Evolutionary conservation across 2,797 vertebrate genomes (phyloP).

Genomic region (Tangara arthus): DNA sequence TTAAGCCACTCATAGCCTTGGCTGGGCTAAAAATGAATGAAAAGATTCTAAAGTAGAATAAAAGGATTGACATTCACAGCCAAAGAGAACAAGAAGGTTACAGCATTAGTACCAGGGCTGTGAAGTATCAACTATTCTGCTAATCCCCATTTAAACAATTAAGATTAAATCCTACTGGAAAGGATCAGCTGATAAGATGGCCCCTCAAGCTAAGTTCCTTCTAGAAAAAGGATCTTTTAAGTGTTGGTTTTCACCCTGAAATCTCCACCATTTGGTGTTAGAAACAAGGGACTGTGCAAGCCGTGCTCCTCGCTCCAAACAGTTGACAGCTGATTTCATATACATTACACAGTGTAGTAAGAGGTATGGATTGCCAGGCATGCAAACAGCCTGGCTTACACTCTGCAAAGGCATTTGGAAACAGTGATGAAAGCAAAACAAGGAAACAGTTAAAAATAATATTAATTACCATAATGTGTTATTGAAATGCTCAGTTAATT

Average conservation of each 20-base stretch:
- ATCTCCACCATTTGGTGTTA: not conserved
- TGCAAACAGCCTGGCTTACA: not conserved
- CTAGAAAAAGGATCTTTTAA: not conserved
- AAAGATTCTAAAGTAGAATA: not conserved
- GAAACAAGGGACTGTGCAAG: not conserved
- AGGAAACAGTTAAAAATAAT: not conserved
- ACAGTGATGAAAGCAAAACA: not conserved
- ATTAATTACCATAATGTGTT: not conserved
- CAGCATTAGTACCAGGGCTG: not conserved
- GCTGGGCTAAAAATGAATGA: slow-evolving; percentile 19
- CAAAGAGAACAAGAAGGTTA: slow-evolving; percentile 32
- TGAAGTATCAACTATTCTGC: slow-evolving; percentile 25
- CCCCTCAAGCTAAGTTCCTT: not conserved
- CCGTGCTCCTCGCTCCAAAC: not conserved
- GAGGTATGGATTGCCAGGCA: not conserved
- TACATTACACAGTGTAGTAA: not conserved
- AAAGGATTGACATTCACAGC: slow-evolving; percentile 28
- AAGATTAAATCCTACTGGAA: slow-evolving; percentile 41
- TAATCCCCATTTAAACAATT: slow-evolving; percentile 56
- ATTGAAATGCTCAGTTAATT: not conserved
- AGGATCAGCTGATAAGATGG: slow-evolving; percentile 17
- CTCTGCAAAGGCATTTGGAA: not conserved
- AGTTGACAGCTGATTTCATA: not conserved
- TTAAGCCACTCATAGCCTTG: not conserved
- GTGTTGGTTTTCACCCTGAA: not conserved